Base-by-base conservation (phyloP, 2,113 vertebrate species). In the Paramisgurnus dabryanus region DNA sequence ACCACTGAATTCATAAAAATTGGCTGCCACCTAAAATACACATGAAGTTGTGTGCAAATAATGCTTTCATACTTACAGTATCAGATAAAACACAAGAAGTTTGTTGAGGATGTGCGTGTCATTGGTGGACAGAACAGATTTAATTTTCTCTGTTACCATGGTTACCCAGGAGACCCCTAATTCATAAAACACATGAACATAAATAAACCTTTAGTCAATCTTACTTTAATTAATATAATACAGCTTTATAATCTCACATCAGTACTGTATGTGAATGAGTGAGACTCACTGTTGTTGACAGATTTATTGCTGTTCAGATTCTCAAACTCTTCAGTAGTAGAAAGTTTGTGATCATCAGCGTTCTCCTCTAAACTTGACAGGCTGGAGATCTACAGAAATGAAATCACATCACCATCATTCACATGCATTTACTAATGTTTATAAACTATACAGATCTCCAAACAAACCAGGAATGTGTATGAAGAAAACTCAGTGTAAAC, bases 1-100 rank as follows among this genome's bases (percentile, higher is more conserved):
- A 34, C 27, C 27, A 34, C 27, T 34, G 27, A 34, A 34, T 34
- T 34, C 27, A 34, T 34, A 34, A 1, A 34, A 34, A 34, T 34
- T 34, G 27, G 27, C 27, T 3, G 3, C 27, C 3, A 3, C 27
- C 27, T 34, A 34, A 34, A 34, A 34, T 34, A 34, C 27, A 34
- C 27, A 34, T 34, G 27, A 34, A 34, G 27, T 34, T 34, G 27
- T 34, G 3, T 7, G 45, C 45, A 47, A 47, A 47, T 7, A 39
- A 3, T 4, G 6, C 27, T n/a, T 43, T 43, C 7, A 39, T 43
- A 94, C 96, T 94, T 86, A 97, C 95, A 96, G 78, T 5, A 94
- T 45, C 22, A 95, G 18, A 74, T 92, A 95, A 84, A 94, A 55
- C 79, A 87, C 66, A 82, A 95, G 84, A 79, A 95, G 0, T 2